Percentiles rank a stretch among this genome's conserved stretches.
phyloP scores from a whole-genome alignment of 2,797 vertebrate genomes.

The Pseudochaenichthys georgianus region DNA sequence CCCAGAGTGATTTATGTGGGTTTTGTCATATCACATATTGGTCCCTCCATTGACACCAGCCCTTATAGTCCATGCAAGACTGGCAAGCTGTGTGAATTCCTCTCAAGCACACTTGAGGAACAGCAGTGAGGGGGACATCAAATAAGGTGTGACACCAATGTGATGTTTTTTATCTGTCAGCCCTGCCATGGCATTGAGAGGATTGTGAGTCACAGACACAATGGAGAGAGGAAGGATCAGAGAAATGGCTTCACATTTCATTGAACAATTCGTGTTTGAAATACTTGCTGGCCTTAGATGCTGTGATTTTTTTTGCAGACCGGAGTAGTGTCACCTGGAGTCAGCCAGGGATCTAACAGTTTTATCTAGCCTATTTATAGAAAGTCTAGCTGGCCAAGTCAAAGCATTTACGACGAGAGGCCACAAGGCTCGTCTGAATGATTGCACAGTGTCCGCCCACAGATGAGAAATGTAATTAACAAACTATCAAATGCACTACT shows the following conservation, averaged over 20 bases:
- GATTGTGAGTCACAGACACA: constrained; percentile 41
- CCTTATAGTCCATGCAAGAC: not conserved
- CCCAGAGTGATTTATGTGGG: constrained; percentile 36
- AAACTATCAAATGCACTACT: constrained; percentile 49
- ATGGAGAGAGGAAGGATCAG: constrained; percentile 5
- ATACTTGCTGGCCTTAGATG: constrained; percentile 38
- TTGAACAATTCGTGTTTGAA: constrained; percentile 35
- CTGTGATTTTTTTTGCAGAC: constrained; percentile 54
- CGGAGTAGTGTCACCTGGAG: constrained; percentile 1
- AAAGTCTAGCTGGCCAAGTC: constrained; percentile 47
- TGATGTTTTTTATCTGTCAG: constrained; percentile 49
- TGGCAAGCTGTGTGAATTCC: constrained; percentile 22
- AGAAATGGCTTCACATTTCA: constrained; percentile 21
- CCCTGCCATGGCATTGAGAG: constrained; percentile 35
- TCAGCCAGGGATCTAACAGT: constrained; percentile 53
- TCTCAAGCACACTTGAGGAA: constrained; percentile 12
- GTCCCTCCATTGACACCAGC: constrained; percentile 39
- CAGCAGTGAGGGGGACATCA: constrained; percentile 13
- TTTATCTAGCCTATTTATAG: constrained; percentile 71
- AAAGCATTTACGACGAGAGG: constrained; percentile 54
- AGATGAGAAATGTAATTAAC: constrained; percentile 57
- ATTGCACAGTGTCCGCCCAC: constrained; percentile 18
- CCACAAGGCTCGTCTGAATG: constrained; percentile 32
- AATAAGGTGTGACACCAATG: constrained; percentile 37
- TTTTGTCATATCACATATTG: constrained; percentile 37